phyloP scores from a whole-genome alignment of 1,140 invertebrate species.

The Leptonema lineaticorne region DNA sequence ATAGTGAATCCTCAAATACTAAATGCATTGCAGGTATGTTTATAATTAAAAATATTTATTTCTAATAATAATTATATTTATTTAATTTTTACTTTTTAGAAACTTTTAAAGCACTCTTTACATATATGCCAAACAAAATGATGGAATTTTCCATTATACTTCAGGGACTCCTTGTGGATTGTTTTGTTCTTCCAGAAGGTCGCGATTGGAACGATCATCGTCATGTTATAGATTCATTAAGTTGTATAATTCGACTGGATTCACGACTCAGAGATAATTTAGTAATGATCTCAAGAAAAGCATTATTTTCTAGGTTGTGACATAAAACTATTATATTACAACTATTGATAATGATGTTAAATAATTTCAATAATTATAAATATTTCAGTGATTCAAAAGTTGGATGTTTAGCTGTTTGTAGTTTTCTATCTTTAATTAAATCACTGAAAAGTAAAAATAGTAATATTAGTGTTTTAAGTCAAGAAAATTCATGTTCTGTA shows the following conservation, averaged over 20 bases:
- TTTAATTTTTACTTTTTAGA: conserved; percentile 20
- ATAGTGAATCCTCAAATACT: neutral
- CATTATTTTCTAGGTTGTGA: conserved; percentile 37
- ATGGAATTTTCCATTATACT: conserved; percentile 4
- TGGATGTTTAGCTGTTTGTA: conserved; percentile 58
- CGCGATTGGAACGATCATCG: conserved; percentile 16
- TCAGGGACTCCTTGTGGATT: conserved; percentile 26
- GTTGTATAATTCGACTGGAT: conserved; percentile 1
- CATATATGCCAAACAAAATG: conserved; percentile 18
- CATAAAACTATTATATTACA: neutral
- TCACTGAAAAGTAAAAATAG: conserved; percentile 48
- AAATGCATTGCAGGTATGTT: conserved; percentile 14
- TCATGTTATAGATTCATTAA: conserved; percentile 9
- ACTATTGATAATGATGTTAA: neutral
- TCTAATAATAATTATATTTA: neutral
- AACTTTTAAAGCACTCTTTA: conserved; percentile 18
- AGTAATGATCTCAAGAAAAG: conserved; percentile 36
- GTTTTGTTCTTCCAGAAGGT: conserved; percentile 19
- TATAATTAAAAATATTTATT: neutral
- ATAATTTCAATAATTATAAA: neutral
- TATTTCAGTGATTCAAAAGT: conserved; percentile 48
- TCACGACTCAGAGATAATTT: conserved; percentile 26
- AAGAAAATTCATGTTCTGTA: conserved; percentile 43
- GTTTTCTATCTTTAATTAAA: conserved; percentile 58
- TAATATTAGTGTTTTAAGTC: neutral